A percentile compares a stretch with the other conserved stretches of the same genome.
Evolutionary conservation across 2,797 vertebrate species (phyloP).

Genomic region (Triplophysa bombifrons): DNA sequence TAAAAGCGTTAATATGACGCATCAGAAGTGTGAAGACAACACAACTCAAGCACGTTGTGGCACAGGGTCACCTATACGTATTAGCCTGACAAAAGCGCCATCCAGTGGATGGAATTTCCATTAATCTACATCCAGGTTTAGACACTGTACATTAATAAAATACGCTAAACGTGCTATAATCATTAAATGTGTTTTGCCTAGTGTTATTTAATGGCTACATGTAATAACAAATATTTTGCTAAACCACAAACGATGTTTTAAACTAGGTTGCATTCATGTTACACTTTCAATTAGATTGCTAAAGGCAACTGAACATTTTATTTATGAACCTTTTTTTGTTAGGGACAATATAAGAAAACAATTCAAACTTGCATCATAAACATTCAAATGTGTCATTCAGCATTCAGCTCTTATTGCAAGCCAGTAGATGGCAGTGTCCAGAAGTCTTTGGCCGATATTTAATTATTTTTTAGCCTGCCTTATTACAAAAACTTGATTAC

Average conservation of each 20-base stretch:
- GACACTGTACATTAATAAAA: neutral
- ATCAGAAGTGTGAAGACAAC: too few species aligned
- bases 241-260: neutral
- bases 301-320: neutral
- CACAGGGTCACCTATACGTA: neutral
- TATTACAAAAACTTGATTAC: neutral
- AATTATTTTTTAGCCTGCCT: neutral
- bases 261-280: neutral
- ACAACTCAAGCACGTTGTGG: too few species aligned
- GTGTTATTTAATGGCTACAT: too few species aligned
- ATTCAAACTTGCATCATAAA: neutral
- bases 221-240: too few species aligned
- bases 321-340: neutral
- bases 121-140: neutral
- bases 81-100: slow-evolving; percentile 15
- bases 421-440: slow-evolving; percentile 54
- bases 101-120: slow-evolving; percentile 52
- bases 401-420: neutral
- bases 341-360: neutral
- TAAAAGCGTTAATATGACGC: too few species aligned
- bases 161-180: neutral
- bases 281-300: neutral
- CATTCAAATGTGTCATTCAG: neutral
- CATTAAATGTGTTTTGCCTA: neutral
- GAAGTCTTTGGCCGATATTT: neutral